Evolutionary conservation across 2,888 invertebrate species (phyloP).

Genomic region (Dione vanillae): DNA sequence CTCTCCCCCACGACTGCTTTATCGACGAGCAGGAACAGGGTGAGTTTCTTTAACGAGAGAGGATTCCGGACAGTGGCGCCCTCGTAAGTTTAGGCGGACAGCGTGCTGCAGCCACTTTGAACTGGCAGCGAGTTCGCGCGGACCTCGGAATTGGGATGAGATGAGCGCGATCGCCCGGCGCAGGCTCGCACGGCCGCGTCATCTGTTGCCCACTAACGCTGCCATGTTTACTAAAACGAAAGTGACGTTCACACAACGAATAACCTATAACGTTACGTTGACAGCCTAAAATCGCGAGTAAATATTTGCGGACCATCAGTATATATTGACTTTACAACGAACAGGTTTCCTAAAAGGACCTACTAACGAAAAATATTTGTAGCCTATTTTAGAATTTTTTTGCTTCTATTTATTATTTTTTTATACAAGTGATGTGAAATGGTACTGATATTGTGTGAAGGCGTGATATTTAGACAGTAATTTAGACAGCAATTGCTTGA

Average conservation of each 20-base stretch:
- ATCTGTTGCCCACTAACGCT: constrained; percentile 78
- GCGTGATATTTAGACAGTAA: constrained; percentile 45
- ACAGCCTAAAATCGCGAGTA: constrained; percentile 60
- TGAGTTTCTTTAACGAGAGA: constrained; percentile 56
- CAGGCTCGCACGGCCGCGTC: constrained; percentile 80
- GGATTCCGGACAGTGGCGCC: constrained; percentile 66
- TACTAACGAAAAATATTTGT: constrained; percentile 46
- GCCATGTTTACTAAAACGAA: constrained; percentile 81
- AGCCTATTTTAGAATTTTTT: constrained; percentile 39
- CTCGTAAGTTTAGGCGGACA: constrained; percentile 52
- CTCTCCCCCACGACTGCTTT: constrained; percentile 70
- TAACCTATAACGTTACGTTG: constrained; percentile 72
- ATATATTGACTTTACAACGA: constrained; percentile 71
- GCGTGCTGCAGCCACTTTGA: constrained; percentile 60
- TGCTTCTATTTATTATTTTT: constrained; percentile 43
- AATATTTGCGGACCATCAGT: constrained; percentile 53
- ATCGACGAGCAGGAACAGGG: constrained; percentile 68
- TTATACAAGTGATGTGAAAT: constrained; percentile 41
- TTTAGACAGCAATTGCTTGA: constrained; percentile 36
- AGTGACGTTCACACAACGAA: constrained; percentile 81
- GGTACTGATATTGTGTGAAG: constrained; percentile 41
- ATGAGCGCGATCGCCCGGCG: constrained; percentile 72
- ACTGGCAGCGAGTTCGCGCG: constrained; percentile 59
- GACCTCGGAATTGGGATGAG: constrained; percentile 66
- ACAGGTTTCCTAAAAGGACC: constrained; percentile 48